Evolutionary conservation across 2,113 vertebrate genomes (phyloP).

Genomic region (Glaucomys volans): DNA sequence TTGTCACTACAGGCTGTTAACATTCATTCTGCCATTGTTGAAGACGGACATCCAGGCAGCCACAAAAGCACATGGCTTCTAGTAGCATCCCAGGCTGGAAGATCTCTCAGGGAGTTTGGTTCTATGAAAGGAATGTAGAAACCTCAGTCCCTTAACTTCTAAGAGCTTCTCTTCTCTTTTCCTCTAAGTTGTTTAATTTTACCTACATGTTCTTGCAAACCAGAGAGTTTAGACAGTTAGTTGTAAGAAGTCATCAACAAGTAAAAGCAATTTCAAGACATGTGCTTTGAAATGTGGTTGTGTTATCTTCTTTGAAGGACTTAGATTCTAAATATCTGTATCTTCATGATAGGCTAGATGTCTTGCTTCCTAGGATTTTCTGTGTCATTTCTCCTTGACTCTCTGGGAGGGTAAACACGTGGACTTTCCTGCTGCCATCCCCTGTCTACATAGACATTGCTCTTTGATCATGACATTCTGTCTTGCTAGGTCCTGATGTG

Average conservation of each 20-base stretch:
- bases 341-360: background rate
- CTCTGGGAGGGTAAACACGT: background rate
- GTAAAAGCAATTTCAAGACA: background rate
- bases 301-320: background rate
- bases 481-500: background rate
- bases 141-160: conserved; percentile 24
- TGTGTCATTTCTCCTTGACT: background rate
- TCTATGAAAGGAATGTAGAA: conserved; percentile 65
- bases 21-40: conserved; percentile 49
- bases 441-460: background rate
- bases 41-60: conserved; percentile 18
- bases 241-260: background rate
- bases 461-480: background rate
- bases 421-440: background rate
- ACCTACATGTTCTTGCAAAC: conserved; percentile 3
- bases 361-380: conserved; percentile 58
- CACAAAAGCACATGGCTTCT: conserved; percentile 53
- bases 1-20: conserved; percentile 77
- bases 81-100: background rate
- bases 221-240: background rate
- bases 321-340: background rate
- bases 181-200: conserved; percentile 66
- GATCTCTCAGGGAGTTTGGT: conserved; percentile 25
- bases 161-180: conserved; percentile 41
- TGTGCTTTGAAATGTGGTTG: background rate